Base-by-base conservation (phyloP, 1,140 invertebrate genomes). In the Doryteuthis pealeii region DNA sequence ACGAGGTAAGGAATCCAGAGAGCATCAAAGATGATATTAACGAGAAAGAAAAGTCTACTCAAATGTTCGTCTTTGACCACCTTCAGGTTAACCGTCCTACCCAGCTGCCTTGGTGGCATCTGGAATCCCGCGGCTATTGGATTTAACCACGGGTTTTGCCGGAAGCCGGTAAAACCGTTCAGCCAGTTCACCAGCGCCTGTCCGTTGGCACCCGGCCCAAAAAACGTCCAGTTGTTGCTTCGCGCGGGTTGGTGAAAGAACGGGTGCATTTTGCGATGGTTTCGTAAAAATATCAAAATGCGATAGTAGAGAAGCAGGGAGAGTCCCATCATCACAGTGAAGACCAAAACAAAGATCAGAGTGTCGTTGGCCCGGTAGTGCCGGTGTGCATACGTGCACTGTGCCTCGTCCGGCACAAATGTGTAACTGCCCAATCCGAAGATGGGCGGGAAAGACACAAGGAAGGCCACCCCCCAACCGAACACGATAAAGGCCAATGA, bases 201-300 rank as follows among this genome's bases (percentile, higher is more conserved):
- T 28, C 80, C 81, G 67, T 83, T 83, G 3, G 82, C 83, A 26
- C 85, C 85, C 0, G 79, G 83, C 0, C 83, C 85, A 26, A 85
- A 76, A 72, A 86, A 86, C 6, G 81, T 81, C 84, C 85, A 86
- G 72, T 82, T 82, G 62, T 74, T 74, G 69, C 84, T 85, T 12
- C 78, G 75, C 6, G 84, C 80, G 6, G 84, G 82, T 45, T 79
- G 75, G 40, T 80, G 79, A 15, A 78, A 71, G n/a, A 86, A 49
- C 1, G 84, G 85, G 15, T 79, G 70, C 83, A 86, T 85, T 32
- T 76, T 77, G 14, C 84, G 80, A 72, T 85, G 84, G 15, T 78
- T 72, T 14, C 84, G 75, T 35, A 85, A 77, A 70, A 85, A 85
- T 31, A 82, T 28, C 66, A 85, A 83, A 69, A 86, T 78, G n/a